Base-by-base conservation (phyloP, 1,140 invertebrate species). In the Heliconius congener region DNA sequence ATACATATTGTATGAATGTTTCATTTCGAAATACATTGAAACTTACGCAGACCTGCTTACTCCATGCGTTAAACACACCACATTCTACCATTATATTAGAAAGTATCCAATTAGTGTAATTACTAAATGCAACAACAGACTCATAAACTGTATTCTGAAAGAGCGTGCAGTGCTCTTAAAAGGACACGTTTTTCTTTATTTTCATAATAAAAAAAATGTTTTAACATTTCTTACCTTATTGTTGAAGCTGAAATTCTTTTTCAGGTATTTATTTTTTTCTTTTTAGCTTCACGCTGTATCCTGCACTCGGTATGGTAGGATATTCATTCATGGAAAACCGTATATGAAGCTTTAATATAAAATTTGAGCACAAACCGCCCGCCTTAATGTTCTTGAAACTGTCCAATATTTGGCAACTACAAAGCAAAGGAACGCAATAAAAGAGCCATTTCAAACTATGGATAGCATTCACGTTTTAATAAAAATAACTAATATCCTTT, bases 381-480 rank as follows among this genome's bases (percentile, higher is more conserved):
- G 55, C n/a, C n/a, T 30, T 30, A 66, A 66, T 66, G 57, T 66
- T 66, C 30, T 66, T 66, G 57, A 66, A 66, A 66, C 57, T 66
- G 57, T 66, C 57, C 57, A 60, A 60, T 60, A 66, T 66, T 66
- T 66, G 57, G 23, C 57, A 3, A 66, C 23, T 27, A 66, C 57
- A 66, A 57, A 57, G 55, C 55, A 57, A 57, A 9, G 55, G 55
- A 57, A 57, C 55, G 55, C 55, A 57, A 57, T 57, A 57, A 57
- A 57, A 57, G 55, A 57, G 55, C 55, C 55, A 57, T 57, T 57
- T 57, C 55, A 57, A 57, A 57, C 19, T 57, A 57, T 23, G 55
- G n/a, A 57, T 23, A 57, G 55, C n/a, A 23, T 23, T 57, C 55
- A 23, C 55, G 55, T 57, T 57, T 57, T 57, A 57, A 57, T 57